Conservation (phyloP, 2,888 invertebrate genomes). For the Drosophila multiciliata region DNA sequence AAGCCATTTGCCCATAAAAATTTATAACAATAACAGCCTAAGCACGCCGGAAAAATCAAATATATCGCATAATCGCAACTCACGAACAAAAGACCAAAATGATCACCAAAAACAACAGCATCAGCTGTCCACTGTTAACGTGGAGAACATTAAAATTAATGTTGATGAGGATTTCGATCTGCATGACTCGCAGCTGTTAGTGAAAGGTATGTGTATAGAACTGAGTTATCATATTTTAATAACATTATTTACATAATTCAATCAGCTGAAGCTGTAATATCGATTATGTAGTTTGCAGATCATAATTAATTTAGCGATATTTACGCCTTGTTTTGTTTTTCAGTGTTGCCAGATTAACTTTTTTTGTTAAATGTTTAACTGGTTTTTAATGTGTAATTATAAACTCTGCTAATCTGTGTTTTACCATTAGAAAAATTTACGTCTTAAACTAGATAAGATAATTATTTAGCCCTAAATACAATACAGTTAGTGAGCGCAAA, state of each 20-base stretch:
- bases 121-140: conserved; percentile 1
- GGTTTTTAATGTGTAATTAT: neutral
- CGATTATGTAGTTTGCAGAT: neutral
- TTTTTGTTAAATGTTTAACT: neutral
- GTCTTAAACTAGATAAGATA: neutral
- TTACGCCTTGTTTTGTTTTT: neutral
- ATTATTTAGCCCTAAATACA: neutral
- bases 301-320: neutral
- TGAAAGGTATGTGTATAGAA: conserved; percentile 53
- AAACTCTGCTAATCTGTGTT: neutral
- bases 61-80: neutral
- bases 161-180: conserved; percentile 40
- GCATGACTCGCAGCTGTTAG: conserved; percentile 63
- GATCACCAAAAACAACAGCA: conserved; percentile 9
- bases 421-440: neutral
- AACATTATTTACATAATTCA: neutral
- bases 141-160: conserved; percentile 8
- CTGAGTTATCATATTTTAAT: neutral
- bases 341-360: neutral
- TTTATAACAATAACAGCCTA: conserved; percentile 56
- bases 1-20: conserved; percentile 1
- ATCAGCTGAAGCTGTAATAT: neutral
- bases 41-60: conserved; percentile 43
- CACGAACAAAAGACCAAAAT: neutral
- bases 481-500: neutral